Evolutionary conservation across 2,113 vertebrate genomes (phyloP), one percentile per base, ranked within the genome.

Genomic region (Pangasianodon gigas): DNA sequence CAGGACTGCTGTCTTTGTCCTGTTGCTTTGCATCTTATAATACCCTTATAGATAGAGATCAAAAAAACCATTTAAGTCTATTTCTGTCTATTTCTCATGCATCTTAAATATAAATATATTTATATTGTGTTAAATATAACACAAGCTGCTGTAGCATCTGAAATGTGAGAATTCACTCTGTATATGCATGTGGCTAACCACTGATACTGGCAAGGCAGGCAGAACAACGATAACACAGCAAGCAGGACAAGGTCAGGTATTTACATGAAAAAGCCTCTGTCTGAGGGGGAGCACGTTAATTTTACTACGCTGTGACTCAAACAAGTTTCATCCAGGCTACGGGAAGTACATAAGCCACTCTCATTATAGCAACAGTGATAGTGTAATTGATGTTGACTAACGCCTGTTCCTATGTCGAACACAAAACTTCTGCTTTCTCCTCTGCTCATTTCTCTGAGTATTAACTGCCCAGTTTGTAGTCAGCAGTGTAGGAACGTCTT

Each of bases 381-480:
- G 75, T 91, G 88, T 89, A 91, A 84, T 56, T 89, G 41, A 88
- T 83, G 44, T 85, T 69, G 88, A 29, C 80, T 62, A 87, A 87
- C 81, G 41, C 67, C 14, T 65, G 67, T 89, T 91, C 80, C 85
- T 87, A 14, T 69, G 56, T 52, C n/a, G 26, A 85, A 89, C 32
- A 69, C 46, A 29, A 52, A n/a, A 84, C 85, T 91, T 88, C 89
- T 88, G 87, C 62, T 69, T 91, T 21, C 26, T 77, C 21, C n/a
- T 51, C 29, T 51, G 16, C 46, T 80, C 19, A 29, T 14, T 87
- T 85, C 88, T 48, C n/a, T 56, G 24, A 21, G 60, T 14, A 69
- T 87, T 85, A 92, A 87, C 48, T 56, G 88, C 58, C 75, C 86
- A 71, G 86, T 41, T 29, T 87, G 58, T 91, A 71, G 58, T 51